Percentiles rank a stretch among this genome's conserved stretches.
phyloP scores from a whole-genome alignment of 2,113 vertebrate genomes.

The Saguinus imperator region DNA sequence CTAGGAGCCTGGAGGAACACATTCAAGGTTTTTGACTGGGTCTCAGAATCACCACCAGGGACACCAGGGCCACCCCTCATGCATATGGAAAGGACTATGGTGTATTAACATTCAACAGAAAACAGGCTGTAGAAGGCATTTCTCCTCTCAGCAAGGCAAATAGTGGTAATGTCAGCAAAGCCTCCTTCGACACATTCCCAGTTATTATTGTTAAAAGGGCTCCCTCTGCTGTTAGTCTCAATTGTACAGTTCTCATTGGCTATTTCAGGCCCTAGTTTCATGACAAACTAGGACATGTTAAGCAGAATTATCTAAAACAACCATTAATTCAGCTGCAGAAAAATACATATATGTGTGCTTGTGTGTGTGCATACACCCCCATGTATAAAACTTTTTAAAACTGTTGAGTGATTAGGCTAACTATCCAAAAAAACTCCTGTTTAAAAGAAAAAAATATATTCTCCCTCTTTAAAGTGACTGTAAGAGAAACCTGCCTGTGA shows the following conservation, averaged over 20 bases:
- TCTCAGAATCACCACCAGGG: not conserved
- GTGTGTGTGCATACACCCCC: not conserved
- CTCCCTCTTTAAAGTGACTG: rapidly evolving
- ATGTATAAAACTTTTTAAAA: not conserved
- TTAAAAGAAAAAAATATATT: not conserved
- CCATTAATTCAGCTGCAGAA: not conserved
- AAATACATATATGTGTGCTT: no score
- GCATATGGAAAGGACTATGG: rapidly evolving
- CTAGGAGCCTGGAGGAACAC: not conserved
- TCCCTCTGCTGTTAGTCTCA: not conserved
- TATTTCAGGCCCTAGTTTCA: rapidly evolving
- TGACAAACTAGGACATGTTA: not conserved
- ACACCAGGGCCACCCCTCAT: rapidly evolving
- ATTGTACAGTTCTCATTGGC: rapidly evolving
- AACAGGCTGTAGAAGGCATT: rapidly evolving
- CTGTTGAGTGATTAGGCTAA: not conserved
- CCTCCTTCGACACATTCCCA: rapidly evolving
- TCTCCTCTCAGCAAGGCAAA: not conserved
- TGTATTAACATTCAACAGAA: not conserved
- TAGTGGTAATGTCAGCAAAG: rapidly evolving
- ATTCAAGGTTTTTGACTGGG: rapidly evolving
- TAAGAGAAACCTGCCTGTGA: not conserved
- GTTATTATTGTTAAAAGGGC: not conserved
- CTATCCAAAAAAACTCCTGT: not conserved
- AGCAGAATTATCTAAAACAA: not conserved